Conservation (phyloP, 2,888 invertebrate species). For the Therioaphis trifolii region DNA sequence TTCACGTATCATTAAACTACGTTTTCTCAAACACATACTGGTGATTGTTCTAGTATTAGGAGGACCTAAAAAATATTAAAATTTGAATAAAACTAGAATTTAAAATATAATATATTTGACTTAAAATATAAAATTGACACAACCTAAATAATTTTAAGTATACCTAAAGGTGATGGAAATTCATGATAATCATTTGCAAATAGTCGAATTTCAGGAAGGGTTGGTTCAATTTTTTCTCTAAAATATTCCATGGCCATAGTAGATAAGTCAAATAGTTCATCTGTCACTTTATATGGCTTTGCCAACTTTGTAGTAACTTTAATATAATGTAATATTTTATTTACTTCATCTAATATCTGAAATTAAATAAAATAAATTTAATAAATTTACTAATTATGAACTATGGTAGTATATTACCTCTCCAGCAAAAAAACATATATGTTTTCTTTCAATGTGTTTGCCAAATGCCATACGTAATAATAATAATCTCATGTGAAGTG, state of each 20-base stretch:
- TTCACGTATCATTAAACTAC: constrained; percentile 60
- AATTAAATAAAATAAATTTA: constrained; percentile 48
- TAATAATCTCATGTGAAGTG: constrained; percentile 90
- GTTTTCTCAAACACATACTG: constrained; percentile 59
- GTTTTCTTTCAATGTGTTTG: constrained; percentile 91
- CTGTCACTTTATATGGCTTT: constrained; percentile 91
- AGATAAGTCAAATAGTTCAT: constrained; percentile 92
- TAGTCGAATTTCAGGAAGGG: constrained; percentile 87
- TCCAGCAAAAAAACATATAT: constrained; percentile 95
- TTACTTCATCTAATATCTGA: constrained; percentile 91
- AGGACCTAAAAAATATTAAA: constrained; percentile 32
- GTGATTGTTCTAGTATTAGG: constrained; percentile 54
- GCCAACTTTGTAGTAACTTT: constrained; percentile 84
- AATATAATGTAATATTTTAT: constrained; percentile 85
- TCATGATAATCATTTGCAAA: constrained; percentile 88
- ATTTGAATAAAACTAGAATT: not conserved
- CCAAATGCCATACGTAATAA: constrained; percentile 93
- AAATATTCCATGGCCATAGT: constrained; percentile 99
- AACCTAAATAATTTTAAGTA: not conserved
- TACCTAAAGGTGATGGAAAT: constrained; percentile 68
- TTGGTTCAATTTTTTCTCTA: constrained; percentile 92
- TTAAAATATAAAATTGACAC: not conserved
- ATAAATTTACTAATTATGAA: not conserved
- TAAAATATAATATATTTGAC: not conserved
- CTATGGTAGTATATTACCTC: constrained; percentile 74